Conservation (phyloP, 2,797 vertebrate genomes). For the Monodelphis domestica region DNA sequence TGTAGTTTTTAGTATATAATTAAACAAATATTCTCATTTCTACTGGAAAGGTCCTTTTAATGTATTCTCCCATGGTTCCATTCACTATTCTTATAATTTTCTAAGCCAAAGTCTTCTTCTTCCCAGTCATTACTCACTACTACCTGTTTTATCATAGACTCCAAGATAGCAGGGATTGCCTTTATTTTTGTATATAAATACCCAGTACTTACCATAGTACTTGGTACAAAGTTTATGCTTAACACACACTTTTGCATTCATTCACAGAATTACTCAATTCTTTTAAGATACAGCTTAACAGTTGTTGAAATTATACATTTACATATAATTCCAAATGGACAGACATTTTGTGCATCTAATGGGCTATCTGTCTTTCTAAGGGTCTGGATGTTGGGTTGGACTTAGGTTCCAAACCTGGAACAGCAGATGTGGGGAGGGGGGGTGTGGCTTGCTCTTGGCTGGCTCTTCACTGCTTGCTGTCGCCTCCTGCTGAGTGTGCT, state of each 20-base stretch:
- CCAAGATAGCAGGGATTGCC: neutral
- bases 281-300: neutral
- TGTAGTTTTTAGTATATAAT: neutral
- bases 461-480: too few relatives aligned
- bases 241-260: neutral
- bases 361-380: neutral
- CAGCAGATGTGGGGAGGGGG: too few relatives aligned
- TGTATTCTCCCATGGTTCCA: neutral
- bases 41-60: neutral
- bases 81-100: neutral
- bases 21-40: neutral
- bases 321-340: neutral
- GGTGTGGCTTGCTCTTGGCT: too few relatives aligned
- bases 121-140: neutral
- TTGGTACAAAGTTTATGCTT: neutral
- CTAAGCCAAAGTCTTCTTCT: neutral
- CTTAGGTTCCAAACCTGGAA: too few relatives aligned
- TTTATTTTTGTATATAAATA: neutral
- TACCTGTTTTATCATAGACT: neutral
- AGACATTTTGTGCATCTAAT: neutral
- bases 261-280: neutral
- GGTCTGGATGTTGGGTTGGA: too few relatives aligned
- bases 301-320: neutral
- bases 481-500: too few relatives aligned
- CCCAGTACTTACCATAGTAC: neutral